Percentiles rank a stretch among this genome's conserved stretches.
Conservation (phyloP, 2,797 vertebrate species). For the Galagoides demidoff region DNA sequence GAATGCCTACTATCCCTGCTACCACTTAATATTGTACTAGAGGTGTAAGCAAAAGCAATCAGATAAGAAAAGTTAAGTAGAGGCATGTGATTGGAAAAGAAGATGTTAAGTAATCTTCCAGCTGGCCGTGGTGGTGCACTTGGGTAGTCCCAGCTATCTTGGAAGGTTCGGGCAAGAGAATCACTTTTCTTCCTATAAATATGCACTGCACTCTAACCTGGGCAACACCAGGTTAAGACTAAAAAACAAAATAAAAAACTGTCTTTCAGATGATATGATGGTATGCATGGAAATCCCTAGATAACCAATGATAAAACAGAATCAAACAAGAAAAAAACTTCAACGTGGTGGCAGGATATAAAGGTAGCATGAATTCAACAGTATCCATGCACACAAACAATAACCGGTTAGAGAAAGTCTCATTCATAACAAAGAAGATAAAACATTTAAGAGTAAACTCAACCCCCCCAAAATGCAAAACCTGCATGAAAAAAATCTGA, state of each 20-base stretch:
- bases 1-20: not conserved
- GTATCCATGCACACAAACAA: not conserved
- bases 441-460: not conserved
- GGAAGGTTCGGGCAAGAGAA: not conserved
- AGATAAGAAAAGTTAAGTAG: constrained; percentile 31
- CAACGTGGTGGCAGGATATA: not conserved
- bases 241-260: not conserved
- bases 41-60: not conserved
- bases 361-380: not conserved
- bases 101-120: not conserved
- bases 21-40: not conserved
- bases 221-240: not conserved
- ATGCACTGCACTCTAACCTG: not conserved
- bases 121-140: not conserved
- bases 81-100: not conserved
- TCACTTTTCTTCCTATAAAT: not conserved
- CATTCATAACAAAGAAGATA: not conserved
- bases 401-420: not conserved
- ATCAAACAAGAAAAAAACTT: not conserved
- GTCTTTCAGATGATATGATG: not conserved
- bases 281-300: not conserved
- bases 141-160: not conserved
- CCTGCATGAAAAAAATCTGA: not conserved
- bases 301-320: not conserved
- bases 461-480: not conserved